Percentiles rank a stretch among this genome's conserved stretches.
These are phyloP conservation scores for Heliothis virescens DNA, from an alignment of 1,140 invertebrate species.

Conservation along the genomic window DNA sequence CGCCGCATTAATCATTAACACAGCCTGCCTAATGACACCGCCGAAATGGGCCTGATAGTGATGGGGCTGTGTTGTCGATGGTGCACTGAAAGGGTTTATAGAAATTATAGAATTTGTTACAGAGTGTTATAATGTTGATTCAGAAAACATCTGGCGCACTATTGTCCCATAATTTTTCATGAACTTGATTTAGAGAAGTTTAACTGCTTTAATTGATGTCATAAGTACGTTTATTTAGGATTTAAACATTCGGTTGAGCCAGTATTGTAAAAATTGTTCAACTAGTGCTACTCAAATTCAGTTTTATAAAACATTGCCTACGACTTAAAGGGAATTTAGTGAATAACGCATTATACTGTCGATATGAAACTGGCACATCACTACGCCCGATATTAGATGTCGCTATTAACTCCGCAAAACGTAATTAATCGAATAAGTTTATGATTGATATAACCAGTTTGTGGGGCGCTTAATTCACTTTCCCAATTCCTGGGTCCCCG, in stretches of 20 bases:
- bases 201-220: no score
- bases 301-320: no score
- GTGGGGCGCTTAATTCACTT: slow-evolving; percentile 85
- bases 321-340: background rate
- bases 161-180: no score
- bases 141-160: no score
- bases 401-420: slow-evolving; percentile 86
- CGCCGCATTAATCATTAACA: slow-evolving; percentile 86
- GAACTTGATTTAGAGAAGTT: no score
- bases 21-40: slow-evolving; percentile 84
- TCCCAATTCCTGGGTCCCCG: slow-evolving; percentile 79
- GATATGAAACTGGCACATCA: slow-evolving; percentile 57
- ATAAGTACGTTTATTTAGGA: background rate
- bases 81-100: slow-evolving; percentile 36
- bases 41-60: slow-evolving; percentile 80
- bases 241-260: background rate
- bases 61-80: slow-evolving; percentile 70
- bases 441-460: slow-evolving; percentile 87
- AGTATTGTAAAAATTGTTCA: background rate
- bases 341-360: slow-evolving; percentile 40
- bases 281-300: no score
- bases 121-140: no score
- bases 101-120: background rate
- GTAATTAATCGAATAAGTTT: slow-evolving; percentile 87
- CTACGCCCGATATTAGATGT: slow-evolving; percentile 83